Evolutionary conservation across 2,113 vertebrate genomes (phyloP), one percentile per base, ranked within the genome.

Genomic region (Felis catus): DNA sequence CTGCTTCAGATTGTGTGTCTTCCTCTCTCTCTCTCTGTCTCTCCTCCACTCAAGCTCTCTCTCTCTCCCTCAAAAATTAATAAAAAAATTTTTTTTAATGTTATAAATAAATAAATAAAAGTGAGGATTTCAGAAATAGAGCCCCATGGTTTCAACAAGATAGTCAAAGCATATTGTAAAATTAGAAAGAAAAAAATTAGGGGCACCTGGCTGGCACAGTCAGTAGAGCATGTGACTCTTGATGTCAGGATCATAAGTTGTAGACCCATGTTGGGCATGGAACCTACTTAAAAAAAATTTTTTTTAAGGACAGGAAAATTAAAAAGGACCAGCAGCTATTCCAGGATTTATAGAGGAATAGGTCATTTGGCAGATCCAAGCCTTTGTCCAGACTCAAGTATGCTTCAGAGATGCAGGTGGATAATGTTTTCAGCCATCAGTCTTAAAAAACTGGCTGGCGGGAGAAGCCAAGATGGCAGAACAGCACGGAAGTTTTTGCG

Each of bases 231-330:
- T 76, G 27, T 4, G 25, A 48, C 14, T 31, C 74, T 48, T 48
- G 27, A 76, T 48, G 41, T 76, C 27, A 15, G 14, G 7, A 31
- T 76, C 74, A 18, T 18, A 41, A 48, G 41, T 48, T 18, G 9
- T 14, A 76, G 41, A 18, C 74, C 16, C 27, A 48, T 5, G 0
- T 8, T 76, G 14, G 41, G 27, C 27, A 5, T 48, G 41, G 7
- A 29, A 27, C 9, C 27, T 76, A 31, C 14, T 31, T 29, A 29
- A 45, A 76, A 74, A 76, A 76, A 27, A 8, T 1, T 7, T 45
- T 70, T 48, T 78, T 78, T 9, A 79, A 97, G 63, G 5, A 65
- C 14, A 89, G 27, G 63, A 95, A 92, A 95, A 78, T 83, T 78
- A 65, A 91, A 78, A 83, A 85, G 36, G 36, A 73, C 33, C 41